Evolutionary conservation across 2,888 invertebrate species (phyloP).

Genomic region (Candidula unifasciata): DNA sequence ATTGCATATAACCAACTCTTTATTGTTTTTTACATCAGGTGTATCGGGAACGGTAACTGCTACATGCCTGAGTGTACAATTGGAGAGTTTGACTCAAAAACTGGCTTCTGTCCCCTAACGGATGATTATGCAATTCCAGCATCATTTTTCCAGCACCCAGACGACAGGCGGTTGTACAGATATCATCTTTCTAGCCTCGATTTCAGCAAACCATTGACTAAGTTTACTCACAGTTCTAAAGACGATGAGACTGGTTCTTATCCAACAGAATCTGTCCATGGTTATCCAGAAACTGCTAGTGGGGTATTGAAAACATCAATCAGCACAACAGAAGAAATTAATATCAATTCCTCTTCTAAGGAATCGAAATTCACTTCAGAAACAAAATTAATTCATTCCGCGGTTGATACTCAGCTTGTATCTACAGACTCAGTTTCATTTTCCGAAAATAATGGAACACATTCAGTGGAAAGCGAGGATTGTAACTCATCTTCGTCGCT

Average conservation of each 20-base stretch:
- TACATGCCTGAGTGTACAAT: slow-evolving; percentile 23
- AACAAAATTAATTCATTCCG: too few species aligned
- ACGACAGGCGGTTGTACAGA: slow-evolving; percentile 27
- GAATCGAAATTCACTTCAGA: too few species aligned
- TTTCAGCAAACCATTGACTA: background rate
- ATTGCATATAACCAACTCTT: too few species aligned
- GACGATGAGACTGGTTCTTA: background rate
- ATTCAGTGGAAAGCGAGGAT: too few species aligned
- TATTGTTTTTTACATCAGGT: slow-evolving; percentile 11
- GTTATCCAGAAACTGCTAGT: background rate
- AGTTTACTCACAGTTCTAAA: background rate
- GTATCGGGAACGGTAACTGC: slow-evolving; percentile 30
- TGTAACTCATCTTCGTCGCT: too few species aligned
- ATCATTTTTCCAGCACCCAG: slow-evolving; percentile 9
- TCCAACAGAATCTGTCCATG: background rate
- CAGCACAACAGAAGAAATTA: too few species aligned
- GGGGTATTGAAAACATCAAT: too few species aligned
- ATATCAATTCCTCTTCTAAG: too few species aligned
- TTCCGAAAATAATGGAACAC: too few species aligned
- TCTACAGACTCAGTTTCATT: too few species aligned
- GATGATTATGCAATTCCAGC: slow-evolving; percentile 37
- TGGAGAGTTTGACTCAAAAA: slow-evolving; percentile 15
- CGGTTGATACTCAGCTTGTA: too few species aligned
- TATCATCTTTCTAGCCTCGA: slow-evolving; percentile 19
- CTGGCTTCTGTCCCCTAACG: slow-evolving; percentile 40